These are phyloP conservation scores for Plagodis pulveraria DNA, from an alignment of 2,888 invertebrate species.

Conservation along the genomic window DNA sequence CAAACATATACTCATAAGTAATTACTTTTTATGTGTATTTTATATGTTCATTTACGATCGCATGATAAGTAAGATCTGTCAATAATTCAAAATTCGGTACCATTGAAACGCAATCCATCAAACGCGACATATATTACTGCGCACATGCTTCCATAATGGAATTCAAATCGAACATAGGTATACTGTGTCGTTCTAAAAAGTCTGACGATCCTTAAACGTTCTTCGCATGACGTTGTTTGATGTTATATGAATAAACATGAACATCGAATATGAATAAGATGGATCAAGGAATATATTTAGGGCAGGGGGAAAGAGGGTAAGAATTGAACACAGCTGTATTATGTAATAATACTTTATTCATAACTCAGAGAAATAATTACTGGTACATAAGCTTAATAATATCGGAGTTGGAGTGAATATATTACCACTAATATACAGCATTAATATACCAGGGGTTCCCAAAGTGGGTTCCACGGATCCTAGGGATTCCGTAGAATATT, in stretches of 20 bases:
- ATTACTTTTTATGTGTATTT: no score
- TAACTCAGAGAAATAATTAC: no score
- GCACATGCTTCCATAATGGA: constrained; percentile 27
- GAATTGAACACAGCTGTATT: no score
- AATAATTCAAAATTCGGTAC: constrained; percentile 6
- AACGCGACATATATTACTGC: constrained; percentile 27
- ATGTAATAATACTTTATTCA: no score
- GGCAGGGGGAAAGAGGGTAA: background rate
- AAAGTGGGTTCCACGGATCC: no score
- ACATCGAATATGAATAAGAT: constrained; percentile 26
- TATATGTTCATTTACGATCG: background rate
- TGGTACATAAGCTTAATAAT: no score
- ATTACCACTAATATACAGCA: no score
- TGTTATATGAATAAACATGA: constrained; percentile 44
- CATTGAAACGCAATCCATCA: constrained; percentile 18
- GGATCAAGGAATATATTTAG: constrained; percentile 25
- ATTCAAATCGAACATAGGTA: constrained; percentile 39
- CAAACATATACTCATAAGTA: no score
- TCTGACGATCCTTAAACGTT: constrained; percentile 36
- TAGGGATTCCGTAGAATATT: no score
- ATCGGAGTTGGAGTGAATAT: no score
- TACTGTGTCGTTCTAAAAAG: constrained; percentile 40
- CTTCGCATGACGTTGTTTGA: constrained; percentile 40
- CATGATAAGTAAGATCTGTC: background rate
- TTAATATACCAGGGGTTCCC: no score